A percentile compares a stretch with the other conserved stretches of the same genome.
These are phyloP conservation scores for Siniperca scherzeri DNA, from an alignment of 2,797 vertebrate species.

Conservation along the genomic window DNA sequence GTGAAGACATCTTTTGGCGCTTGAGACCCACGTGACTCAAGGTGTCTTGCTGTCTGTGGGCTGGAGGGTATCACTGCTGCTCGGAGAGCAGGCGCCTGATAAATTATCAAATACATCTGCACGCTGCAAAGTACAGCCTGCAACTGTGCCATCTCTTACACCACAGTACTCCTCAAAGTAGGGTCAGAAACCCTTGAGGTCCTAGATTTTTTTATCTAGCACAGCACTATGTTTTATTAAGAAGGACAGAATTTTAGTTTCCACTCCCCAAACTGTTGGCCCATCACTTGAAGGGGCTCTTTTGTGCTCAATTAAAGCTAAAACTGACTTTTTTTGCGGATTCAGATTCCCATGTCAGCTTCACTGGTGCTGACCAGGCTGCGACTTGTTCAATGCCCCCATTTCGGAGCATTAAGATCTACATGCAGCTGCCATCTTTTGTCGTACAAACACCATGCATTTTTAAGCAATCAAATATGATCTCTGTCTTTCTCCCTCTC, in stretches of 20 bases:
- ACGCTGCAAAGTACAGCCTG: conserved; percentile 49
- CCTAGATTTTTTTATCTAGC: conserved; percentile 48
- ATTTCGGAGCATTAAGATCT: conserved; percentile 50
- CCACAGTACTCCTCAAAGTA: conserved; percentile 50
- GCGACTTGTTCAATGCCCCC: conserved; percentile 27
- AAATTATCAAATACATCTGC: conserved; percentile 70
- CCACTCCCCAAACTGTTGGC: conserved; percentile 45
- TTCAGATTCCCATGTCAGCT: conserved; percentile 42
- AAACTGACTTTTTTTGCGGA: conserved; percentile 8
- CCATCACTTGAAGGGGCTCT: conserved; percentile 42
- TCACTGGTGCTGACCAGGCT: conserved; percentile 44
- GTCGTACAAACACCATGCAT: conserved; percentile 70
- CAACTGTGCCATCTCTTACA: conserved; percentile 47
- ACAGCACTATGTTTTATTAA: conserved; percentile 63
- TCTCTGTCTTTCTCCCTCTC: conserved; percentile 46
- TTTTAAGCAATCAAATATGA: conserved; percentile 74
- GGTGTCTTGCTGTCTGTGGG: conserved; percentile 44
- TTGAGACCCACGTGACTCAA: conserved; percentile 24
- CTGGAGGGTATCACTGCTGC: conserved; percentile 58
- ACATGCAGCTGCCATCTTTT: conserved; percentile 41
- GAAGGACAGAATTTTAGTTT: conserved; percentile 51
- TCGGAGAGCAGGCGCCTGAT: conserved; percentile 50
- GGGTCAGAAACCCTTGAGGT: conserved; percentile 54
- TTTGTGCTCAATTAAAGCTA: conserved; percentile 67
- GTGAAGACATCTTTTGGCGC: conserved; percentile 43